phyloP scores from a whole-genome alignment of 1,140 invertebrate genomes.

The Tetramorium parvispinum region DNA sequence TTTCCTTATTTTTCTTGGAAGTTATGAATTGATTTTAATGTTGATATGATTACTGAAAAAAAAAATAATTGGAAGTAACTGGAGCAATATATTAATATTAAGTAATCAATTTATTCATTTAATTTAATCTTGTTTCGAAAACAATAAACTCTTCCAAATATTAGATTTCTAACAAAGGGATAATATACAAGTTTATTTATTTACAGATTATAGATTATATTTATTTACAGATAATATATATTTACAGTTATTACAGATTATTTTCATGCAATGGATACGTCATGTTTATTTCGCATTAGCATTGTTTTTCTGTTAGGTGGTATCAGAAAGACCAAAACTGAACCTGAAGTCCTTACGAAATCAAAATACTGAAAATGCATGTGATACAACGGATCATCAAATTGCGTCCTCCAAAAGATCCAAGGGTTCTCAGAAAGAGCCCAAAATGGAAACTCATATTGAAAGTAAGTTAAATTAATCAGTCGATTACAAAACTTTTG shows the following conservation, averaged over 20 bases:
- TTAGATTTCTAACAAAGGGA: no score
- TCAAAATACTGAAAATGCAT: constrained; percentile 10
- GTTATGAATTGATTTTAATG: background rate
- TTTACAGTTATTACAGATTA: no score
- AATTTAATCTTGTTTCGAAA: no score
- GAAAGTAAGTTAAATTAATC: constrained; percentile 17
- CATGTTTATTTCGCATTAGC: background rate
- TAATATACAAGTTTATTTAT: no score
- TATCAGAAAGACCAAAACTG: constrained; percentile 18
- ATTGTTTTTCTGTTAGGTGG: constrained; percentile 23
- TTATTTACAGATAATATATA: no score
- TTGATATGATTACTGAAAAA: no score
- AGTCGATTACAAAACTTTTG: background rate
- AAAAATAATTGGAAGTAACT: no score
- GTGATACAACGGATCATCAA: background rate
- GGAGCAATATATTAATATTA: no score
- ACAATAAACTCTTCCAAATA: no score
- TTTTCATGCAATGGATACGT: no score
- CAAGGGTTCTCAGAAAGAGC: background rate
- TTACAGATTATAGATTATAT: no score
- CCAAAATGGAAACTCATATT: background rate
- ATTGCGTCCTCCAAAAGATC: background rate
- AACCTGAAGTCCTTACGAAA: constrained; percentile 58
- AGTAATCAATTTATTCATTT: no score
- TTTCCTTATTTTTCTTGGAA: background rate